phyloP scores from a whole-genome alignment of 2,113 vertebrate species.

The Geococcyx californianus region DNA sequence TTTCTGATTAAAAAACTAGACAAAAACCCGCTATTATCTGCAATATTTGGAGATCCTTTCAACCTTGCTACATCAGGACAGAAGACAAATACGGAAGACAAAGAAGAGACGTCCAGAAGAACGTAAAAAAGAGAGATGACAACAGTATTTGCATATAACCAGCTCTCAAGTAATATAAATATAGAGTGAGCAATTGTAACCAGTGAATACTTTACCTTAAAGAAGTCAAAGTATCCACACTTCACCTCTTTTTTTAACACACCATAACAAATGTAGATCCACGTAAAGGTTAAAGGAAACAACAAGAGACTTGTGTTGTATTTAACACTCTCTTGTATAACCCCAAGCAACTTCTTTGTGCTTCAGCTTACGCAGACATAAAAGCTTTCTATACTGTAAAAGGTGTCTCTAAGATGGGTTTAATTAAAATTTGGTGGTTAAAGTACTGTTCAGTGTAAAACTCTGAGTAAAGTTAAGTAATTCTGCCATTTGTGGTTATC shows the following conservation, averaged over 20 bases:
- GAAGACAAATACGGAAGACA: not conserved
- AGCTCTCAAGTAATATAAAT: not conserved
- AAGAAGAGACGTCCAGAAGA: not conserved
- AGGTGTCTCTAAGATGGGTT: not conserved
- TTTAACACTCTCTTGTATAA: slow-evolving; percentile 1
- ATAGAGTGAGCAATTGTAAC: not conserved
- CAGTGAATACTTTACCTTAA: not conserved
- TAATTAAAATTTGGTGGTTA: not conserved
- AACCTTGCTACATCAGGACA: not conserved
- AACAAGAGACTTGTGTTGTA: not conserved
- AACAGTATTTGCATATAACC: not conserved
- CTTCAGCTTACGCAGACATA: not conserved
- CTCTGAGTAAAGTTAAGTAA: not conserved
- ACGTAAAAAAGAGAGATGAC: not conserved
- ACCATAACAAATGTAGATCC: not conserved
- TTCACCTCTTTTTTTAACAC: slow-evolving; percentile 8
- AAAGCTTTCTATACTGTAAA: not conserved
- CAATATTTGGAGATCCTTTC: not conserved
- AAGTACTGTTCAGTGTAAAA: not conserved
- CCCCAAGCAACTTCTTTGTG: not conserved
- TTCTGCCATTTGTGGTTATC: not conserved
- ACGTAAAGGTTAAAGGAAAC: slow-evolving; percentile 16
- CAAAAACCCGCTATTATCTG: not conserved
- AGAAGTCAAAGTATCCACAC: slow-evolving; percentile 1
- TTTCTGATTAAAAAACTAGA: not conserved